Conservation (phyloP, 2,888 invertebrate species). For the Sesamia inferens region DNA sequence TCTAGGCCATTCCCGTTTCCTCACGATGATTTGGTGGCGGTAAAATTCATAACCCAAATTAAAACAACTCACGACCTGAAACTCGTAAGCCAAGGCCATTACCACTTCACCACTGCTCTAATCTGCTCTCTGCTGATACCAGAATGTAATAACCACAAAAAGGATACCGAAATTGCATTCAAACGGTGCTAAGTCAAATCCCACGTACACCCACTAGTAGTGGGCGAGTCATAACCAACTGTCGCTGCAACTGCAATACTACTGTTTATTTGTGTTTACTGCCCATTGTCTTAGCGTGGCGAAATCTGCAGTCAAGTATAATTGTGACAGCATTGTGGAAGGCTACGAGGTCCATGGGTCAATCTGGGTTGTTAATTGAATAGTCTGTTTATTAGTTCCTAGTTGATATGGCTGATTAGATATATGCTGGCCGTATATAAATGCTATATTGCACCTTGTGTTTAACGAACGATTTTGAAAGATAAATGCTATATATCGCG, state of each 20-base stretch:
- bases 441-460: background rate
- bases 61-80: background rate
- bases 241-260: slow-evolving; percentile 58
- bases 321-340: slow-evolving; percentile 51
- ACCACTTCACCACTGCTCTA: background rate
- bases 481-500: background rate
- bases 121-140: background rate
- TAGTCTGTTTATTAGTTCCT: slow-evolving; percentile 44
- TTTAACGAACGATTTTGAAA: background rate
- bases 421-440: background rate
- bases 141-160: slow-evolving; percentile 34
- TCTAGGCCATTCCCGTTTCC: background rate
- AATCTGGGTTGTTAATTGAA: slow-evolving; percentile 51
- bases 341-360: slow-evolving; percentile 51
- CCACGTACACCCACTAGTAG: slow-evolving; percentile 52
- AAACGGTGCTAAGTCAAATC: slow-evolving; percentile 57
- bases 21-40: background rate
- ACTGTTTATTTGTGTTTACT: slow-evolving; percentile 59
- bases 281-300: slow-evolving; percentile 61
- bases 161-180: slow-evolving; percentile 49
- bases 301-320: slow-evolving; percentile 51
- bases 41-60: background rate
- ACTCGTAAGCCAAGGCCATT: background rate
- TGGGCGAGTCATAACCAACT: slow-evolving; percentile 62
- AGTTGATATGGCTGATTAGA: background rate